Evolutionary conservation across 2,888 invertebrate species (phyloP), one percentile per base, ranked within the genome.

Genomic region (Tetragonisca angustula): DNA sequence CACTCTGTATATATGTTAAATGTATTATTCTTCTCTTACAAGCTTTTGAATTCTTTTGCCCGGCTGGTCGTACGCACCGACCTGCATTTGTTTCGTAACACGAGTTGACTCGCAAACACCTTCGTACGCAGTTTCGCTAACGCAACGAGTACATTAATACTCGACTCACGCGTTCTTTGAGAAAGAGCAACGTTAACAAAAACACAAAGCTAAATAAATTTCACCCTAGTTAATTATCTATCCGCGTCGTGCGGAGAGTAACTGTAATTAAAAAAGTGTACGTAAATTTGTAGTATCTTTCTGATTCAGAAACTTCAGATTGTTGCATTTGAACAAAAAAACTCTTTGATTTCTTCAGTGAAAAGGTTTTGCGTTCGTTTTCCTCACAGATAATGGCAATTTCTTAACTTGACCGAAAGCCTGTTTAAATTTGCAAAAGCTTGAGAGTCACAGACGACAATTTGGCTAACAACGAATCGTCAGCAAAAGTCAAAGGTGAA

Each of bases 401-500:
- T 64, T 64, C 52, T 43, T 78, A 78, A 68, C 52, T n/a, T 56
- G 5, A 15, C 19, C 3, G 59, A 67, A 27, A 19, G n/a, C 19
- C 50, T 19, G 69, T 69, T 27, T 36, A n/a, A 70, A 43, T 76
- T 62, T 24, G 36, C 52, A 49, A 54, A 71, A 64, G n/a, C 69
- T 76, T 49, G 59, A 15, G 64, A n/a, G 62, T 52, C 50, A 27
- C 74, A 71, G 80, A 76, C 59, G 59, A 69, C 43, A 79, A 86
- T 65, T 69, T 56, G 62, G 36, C 36, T 65, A 88, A 80, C 79
- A 77, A 70, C 49, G 76, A 73, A 56, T 75, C 74, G 68, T 9
- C 71, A 65, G 84, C 70, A 86, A 88, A 85, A 88, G 88, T 88
- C 88, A 88, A 80, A 83, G 85, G 81, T 88, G 83, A 87, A 82